These are phyloP conservation scores for Gallinago solitaria DNA, from an alignment of 2,797 vertebrate species.

Conservation along the genomic window DNA sequence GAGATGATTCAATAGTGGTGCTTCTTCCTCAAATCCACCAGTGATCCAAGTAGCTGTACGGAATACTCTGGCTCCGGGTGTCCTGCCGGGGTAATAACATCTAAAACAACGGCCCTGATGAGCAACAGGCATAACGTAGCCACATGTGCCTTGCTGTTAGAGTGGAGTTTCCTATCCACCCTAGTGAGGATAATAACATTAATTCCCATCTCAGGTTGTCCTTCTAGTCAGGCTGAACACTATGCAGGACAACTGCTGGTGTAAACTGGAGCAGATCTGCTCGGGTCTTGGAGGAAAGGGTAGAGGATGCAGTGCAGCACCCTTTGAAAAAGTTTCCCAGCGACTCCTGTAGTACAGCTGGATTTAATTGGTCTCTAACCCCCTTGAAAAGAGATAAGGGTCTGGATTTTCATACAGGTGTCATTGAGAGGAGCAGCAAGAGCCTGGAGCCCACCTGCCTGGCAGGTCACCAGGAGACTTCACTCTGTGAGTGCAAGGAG, in stretches of 20 bases:
- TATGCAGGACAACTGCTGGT: background rate
- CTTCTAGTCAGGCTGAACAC: background rate
- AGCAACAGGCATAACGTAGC: background rate
- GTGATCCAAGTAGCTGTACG: background rate
- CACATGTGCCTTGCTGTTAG: background rate
- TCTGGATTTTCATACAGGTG: background rate
- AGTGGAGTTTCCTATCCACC: background rate
- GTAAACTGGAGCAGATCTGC: background rate
- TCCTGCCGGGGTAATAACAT: background rate
- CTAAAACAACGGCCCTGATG: background rate
- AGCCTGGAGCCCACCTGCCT: background rate
- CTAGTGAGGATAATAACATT: background rate
- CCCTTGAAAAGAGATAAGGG: background rate
- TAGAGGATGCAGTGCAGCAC: background rate
- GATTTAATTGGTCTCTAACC: background rate
- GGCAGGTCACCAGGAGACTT: rapidly evolving
- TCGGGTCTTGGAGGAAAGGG: rapidly evolving
- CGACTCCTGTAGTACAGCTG: background rate
- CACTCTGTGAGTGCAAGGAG: background rate
- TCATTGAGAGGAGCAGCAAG: background rate
- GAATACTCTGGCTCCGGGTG: background rate
- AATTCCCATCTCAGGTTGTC: background rate
- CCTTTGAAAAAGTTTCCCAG: background rate
- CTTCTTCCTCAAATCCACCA: background rate
- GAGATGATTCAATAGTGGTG: background rate